Conservation (phyloP, 2,797 vertebrate genomes). For the Chelmon rostratus region DNA sequence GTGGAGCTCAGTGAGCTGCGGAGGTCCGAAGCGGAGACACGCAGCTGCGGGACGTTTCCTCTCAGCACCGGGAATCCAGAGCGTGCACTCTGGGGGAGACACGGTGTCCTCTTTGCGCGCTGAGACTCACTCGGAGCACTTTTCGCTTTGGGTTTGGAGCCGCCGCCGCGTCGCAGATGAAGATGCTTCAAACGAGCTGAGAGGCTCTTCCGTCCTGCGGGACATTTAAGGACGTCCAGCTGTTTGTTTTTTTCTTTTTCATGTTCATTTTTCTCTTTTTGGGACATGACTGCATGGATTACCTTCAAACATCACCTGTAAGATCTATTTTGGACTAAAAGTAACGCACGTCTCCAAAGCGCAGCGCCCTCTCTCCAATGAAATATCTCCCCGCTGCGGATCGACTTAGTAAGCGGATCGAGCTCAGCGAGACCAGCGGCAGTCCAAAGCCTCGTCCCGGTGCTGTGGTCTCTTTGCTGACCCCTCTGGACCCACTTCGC, state of each 20-base stretch:
- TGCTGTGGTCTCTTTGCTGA: constrained; percentile 80
- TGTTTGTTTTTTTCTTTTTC: background rate
- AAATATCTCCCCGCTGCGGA: constrained; percentile 87
- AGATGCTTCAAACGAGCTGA: constrained; percentile 58
- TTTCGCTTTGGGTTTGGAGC: constrained; percentile 16
- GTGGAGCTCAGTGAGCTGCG: constrained; percentile 76
- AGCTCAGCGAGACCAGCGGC: constrained; percentile 70
- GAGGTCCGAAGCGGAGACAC: constrained; percentile 54
- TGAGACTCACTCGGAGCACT: constrained; percentile 17
- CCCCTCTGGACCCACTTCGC: constrained; percentile 90
- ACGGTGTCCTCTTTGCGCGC: background rate
- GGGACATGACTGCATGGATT: constrained; percentile 72
- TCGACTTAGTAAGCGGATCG: constrained; percentile 76
- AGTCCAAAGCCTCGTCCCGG: constrained; percentile 56
- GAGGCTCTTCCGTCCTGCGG: constrained; percentile 52
- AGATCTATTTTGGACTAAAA: background rate
- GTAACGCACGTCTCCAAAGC: constrained; percentile 47
- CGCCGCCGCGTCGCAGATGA: constrained; percentile 25
- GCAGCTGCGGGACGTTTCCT: constrained; percentile 25
- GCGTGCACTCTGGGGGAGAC: constrained; percentile 12
- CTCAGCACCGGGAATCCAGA: constrained; percentile 33
- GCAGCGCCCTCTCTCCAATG: constrained; percentile 87
- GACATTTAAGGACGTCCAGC: constrained; percentile 58
- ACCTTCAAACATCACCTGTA: constrained; percentile 41
- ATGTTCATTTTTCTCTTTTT: background rate